A percentile compares a stretch with the other conserved stretches of the same genome.
phyloP scores from a whole-genome alignment of 1,140 invertebrate species.

The Saccostrea cuccullata region DNA sequence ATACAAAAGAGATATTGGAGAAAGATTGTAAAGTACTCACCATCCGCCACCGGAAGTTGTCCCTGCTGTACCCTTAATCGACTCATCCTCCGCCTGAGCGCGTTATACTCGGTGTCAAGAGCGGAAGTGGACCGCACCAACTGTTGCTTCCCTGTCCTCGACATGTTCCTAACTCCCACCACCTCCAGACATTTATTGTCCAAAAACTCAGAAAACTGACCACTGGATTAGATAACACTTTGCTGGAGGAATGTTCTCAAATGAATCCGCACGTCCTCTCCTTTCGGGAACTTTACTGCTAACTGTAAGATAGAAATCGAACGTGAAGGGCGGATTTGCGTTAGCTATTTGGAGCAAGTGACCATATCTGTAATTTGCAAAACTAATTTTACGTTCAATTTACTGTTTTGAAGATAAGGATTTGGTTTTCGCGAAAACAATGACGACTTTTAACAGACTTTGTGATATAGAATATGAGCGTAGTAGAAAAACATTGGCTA shows the following conservation, averaged over 20 bases:
- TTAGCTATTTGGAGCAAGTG: not conserved
- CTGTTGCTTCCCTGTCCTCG: not conserved
- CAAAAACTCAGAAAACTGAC: not conserved
- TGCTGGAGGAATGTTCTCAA: not conserved
- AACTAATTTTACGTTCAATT: conserved; percentile 30
- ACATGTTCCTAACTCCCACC: not conserved
- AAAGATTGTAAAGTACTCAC: not conserved
- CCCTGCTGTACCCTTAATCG: conserved; percentile 41
- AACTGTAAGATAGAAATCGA: not conserved
- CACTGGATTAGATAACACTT: not conserved
- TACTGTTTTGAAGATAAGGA: conserved; percentile 8
- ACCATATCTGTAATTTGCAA: conserved; percentile 3
- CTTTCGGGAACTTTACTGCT: not conserved
- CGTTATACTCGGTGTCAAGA: conserved; percentile 44
- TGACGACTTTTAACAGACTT: not conserved
- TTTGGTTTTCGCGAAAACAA: not conserved
- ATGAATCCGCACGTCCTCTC: not conserved
- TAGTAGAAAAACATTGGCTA: not conserved
- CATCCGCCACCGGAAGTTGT: conserved; percentile 40
- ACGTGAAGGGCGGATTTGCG: not conserved
- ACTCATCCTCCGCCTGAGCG: conserved; percentile 42
- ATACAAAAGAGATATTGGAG: no score
- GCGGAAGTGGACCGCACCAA: conserved; percentile 59
- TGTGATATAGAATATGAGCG: not conserved
- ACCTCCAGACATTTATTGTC: not conserved